A percentile compares a stretch with the other conserved stretches of the same genome.
Evolutionary conservation across 2,113 vertebrate species (phyloP).

Genomic region (Ammodramus savannarum): DNA sequence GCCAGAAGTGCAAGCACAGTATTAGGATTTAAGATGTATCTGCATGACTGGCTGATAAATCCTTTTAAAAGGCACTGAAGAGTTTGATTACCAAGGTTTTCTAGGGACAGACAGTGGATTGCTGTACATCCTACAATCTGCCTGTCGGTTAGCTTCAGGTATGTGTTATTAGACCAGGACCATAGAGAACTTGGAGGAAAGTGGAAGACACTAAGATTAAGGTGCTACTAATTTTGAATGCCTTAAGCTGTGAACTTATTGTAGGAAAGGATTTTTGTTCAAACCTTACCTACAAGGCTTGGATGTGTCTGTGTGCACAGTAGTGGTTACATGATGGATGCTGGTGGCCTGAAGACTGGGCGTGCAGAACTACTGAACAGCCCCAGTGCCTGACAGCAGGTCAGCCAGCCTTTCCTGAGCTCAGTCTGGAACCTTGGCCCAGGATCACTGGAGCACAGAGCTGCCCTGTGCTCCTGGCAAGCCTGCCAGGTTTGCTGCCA

Average conservation of each 20-base stretch:
- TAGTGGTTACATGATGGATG: background rate
- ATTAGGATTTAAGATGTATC: background rate
- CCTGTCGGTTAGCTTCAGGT: background rate
- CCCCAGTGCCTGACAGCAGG: background rate
- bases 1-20: background rate
- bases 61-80: background rate
- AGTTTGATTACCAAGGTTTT: background rate
- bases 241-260: background rate
- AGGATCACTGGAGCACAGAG: background rate
- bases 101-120: background rate
- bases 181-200: background rate
- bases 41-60: background rate
- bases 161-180: background rate
- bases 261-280: background rate
- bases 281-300: background rate
- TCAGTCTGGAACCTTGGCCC: background rate
- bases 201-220: background rate
- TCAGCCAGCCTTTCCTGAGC: background rate
- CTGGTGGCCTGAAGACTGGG: background rate
- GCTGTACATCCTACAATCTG: background rate
- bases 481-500: background rate
- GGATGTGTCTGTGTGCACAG: background rate
- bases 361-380: background rate
- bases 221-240: background rate
- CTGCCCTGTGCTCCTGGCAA: background rate